Evolutionary conservation across 2,888 invertebrate genomes (phyloP).

Genomic region (Mythimna ferrago): DNA sequence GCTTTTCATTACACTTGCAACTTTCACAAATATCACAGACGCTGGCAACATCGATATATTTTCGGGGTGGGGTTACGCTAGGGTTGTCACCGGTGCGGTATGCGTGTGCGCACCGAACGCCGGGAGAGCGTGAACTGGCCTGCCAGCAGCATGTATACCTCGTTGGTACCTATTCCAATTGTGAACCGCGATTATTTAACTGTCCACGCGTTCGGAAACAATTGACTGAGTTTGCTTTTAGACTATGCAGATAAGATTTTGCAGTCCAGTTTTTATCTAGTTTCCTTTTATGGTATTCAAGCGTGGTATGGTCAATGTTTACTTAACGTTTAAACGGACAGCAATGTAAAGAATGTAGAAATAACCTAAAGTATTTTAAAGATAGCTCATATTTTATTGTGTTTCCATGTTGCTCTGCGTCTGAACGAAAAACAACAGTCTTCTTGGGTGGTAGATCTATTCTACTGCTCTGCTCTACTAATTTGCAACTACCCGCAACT

Average conservation of each 20-base stretch:
- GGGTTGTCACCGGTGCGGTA: conserved; percentile 68
- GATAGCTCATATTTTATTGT: not conserved
- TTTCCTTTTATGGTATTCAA: conserved; percentile 39
- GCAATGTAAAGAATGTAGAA: not conserved
- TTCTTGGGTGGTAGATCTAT: not conserved
- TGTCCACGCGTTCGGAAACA: conserved; percentile 89
- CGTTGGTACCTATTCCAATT: conserved; percentile 87
- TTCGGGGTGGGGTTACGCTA: conserved; percentile 62
- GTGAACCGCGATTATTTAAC: conserved; percentile 89
- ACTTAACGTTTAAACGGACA: conserved; percentile 1
- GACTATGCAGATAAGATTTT: conserved; percentile 85
- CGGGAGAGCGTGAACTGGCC: conserved; percentile 86
- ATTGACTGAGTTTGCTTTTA: conserved; percentile 85
- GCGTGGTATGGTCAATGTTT: conserved; percentile 17
- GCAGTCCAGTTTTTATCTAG: conserved; percentile 73
- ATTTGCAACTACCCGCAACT: conserved; percentile 2
- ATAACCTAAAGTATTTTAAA: not conserved
- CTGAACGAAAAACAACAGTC: not conserved
- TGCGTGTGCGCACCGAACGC: conserved; percentile 82
- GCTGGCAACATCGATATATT: conserved; percentile 66
- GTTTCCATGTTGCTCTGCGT: not conserved
- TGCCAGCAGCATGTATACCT: conserved; percentile 76
- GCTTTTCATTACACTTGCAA: conserved; percentile 59
- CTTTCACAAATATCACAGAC: conserved; percentile 63
- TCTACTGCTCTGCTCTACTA: not conserved